Conservation (phyloP, 2,888 invertebrate genomes). For the Drosophila borealis region DNA sequence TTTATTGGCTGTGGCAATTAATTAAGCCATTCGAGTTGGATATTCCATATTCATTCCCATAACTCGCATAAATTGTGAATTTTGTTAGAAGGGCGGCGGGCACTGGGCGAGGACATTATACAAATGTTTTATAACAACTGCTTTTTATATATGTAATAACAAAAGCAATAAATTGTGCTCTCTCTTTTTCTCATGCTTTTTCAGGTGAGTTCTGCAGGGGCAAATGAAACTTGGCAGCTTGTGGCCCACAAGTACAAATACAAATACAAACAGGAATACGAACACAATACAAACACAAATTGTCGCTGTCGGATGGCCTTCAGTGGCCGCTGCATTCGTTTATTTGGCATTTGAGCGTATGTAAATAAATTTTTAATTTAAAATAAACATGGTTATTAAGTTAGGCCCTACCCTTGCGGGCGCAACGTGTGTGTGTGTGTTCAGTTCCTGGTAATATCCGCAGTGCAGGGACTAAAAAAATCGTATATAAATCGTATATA, state of each 20-base stretch:
- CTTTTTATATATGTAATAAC: slow-evolving; percentile 39
- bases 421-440: background rate
- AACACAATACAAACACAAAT: slow-evolving; percentile 17
- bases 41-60: slow-evolving; percentile 28
- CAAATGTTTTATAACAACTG: slow-evolving; percentile 20
- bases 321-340: slow-evolving; percentile 28
- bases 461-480: slow-evolving; percentile 27
- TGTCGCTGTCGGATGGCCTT: slow-evolving; percentile 31
- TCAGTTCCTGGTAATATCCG: slow-evolving; percentile 65
- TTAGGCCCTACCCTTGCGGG: slow-evolving; percentile 20
- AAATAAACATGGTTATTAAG: slow-evolving; percentile 70
- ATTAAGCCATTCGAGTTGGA: slow-evolving; percentile 30
- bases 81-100: slow-evolving; percentile 22
- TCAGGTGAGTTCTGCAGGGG: slow-evolving; percentile 42
- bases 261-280: slow-evolving; percentile 3
- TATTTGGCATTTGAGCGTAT: slow-evolving; percentile 48
- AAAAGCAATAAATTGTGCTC: slow-evolving; percentile 46
- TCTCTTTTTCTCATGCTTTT: slow-evolving; percentile 34
- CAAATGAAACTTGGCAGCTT: slow-evolving; percentile 28
- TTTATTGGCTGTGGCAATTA: slow-evolving; percentile 37
- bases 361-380: slow-evolving; percentile 76
- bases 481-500: background rate
- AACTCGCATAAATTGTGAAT: slow-evolving; percentile 36
- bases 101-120: slow-evolving; percentile 1
- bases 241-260: slow-evolving; percentile 15